Evolutionary conservation across 2,113 vertebrate genomes (phyloP), one percentile per base, ranked within the genome.

Genomic region (Pithys albifrons): DNA sequence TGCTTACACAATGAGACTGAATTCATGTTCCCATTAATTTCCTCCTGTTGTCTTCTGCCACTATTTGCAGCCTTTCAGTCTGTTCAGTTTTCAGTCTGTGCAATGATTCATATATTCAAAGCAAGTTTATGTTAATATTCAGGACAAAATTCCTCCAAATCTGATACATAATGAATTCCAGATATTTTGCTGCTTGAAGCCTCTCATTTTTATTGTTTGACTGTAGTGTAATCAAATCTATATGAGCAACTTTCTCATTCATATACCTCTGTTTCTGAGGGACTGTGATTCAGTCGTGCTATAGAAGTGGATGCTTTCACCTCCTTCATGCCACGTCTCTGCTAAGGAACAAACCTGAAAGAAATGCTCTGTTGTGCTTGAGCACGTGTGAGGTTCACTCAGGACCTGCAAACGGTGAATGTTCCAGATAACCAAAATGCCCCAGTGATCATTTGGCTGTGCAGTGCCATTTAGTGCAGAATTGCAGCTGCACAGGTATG

Each of bases 31-130:
- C 72, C 28, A 64, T 78, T 85, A 39, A 84, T 39, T 55, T 81
- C 76, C 66, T 91, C 54, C n/a, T 85, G 29, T 80, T 91, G 69
- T 58, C 61, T 91, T 48, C 57, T 55, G 9, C 59, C n/a, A 37
- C 48, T 78, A 3, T 59, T 81, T 67, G 48, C 76, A 69, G 35
- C 59, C 76, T 79, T 86, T 52, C 41, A 29, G 73, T 67, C 67
- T 69, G 51, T 73, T 80, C 70, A n/a, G 18, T 93, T 83, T 91
- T 81, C 74, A 82, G n/a, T 74, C 73, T 89, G 74, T 58, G 65
- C 74, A 85, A 39, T 85, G 90, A 78, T 94, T 94, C 75, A n/a
- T 61, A 28, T 70, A 49, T 59, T 41, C 80, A 58, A 70, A 95
- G 29, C 39, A 49, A 84, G 51, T 27, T 66, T 73, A 25, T 69